Base-by-base conservation (phyloP, 2,888 invertebrate species). In the Psylliodes chrysocephalus region DNA sequence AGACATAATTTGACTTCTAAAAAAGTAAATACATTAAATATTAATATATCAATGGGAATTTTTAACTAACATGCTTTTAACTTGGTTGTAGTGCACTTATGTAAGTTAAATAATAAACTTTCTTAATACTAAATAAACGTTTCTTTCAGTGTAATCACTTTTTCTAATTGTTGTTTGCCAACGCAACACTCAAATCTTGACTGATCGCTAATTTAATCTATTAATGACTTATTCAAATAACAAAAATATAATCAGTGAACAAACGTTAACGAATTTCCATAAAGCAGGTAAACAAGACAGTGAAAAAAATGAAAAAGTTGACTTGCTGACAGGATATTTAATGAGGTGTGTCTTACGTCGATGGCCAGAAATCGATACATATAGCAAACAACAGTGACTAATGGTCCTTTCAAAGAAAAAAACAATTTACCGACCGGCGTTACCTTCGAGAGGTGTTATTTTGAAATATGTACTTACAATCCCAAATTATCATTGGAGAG, bases 371-470 rank as follows among this genome's bases (percentile, higher is more conserved):
- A 59, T 51, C 59, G 49, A 59, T 59, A 59, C 59, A 59, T 59
- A 59, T 49, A 59, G 40, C 59, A 59, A 59, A 59, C 59, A 59
- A 40, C 49, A 59, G 59, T 59, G 59, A 59, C 59, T 59, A 59
- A 59, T 59, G 59, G 59, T 49, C 35, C 49, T 59, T 59, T 59
- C 49, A 59, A 59, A 59, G 59, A 47, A 57, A 44, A 55, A 59
- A 59, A 49, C 59, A 59, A 59, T 59, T 38, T 28, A 49, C 47
- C 59, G 40, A 49, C 49, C n/a, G 38, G 14, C 17, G 38, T 59
- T 59, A 59, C 51, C 59, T 59, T 59, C 49, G 18, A 38, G 40
- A 59, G 49, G 59, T 59, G 59, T 55, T 55, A 44, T 46, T 44
- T 33, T 55, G 55, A 55, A 46, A 55, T 55, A 55, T 46, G 44